A percentile compares a stretch with the other conserved stretches of the same genome.
phyloP scores from a whole-genome alignment of 2,888 invertebrate genomes.

The Callyntrura guangdongensis region DNA sequence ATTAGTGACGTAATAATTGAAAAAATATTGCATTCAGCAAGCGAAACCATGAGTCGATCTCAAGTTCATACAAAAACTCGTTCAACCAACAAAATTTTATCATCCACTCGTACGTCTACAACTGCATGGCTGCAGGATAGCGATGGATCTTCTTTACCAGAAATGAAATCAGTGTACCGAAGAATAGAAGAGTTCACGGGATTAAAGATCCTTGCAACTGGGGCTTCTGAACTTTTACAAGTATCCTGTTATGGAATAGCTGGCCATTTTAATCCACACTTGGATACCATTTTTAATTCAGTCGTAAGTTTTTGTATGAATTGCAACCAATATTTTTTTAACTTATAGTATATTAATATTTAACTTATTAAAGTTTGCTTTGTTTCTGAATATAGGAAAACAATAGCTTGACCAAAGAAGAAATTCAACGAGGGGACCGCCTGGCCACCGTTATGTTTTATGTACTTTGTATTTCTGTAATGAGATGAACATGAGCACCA shows the following conservation, averaged over 20 bases:
- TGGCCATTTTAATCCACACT: constrained; percentile 87
- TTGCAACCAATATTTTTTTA: no score
- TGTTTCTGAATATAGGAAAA: constrained; percentile 20
- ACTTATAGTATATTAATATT: background rate
- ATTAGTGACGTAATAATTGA: constrained; percentile 84
- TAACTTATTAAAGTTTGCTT: background rate
- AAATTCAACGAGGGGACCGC: constrained; percentile 79
- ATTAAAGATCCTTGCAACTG: constrained; percentile 83
- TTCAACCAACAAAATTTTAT: constrained; percentile 81
- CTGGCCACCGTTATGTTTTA: constrained; percentile 83
- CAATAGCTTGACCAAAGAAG: constrained; percentile 5
- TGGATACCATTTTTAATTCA: constrained; percentile 85
- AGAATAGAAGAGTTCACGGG: constrained; percentile 85
- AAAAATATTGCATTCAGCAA: constrained; percentile 83
- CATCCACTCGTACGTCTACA: constrained; percentile 85
- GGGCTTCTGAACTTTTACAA: constrained; percentile 85
- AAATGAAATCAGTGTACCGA: constrained; percentile 82
- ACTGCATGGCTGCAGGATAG: constrained; percentile 85
- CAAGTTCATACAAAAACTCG: constrained; percentile 82
- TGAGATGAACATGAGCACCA: no score
- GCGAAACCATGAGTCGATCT: constrained; percentile 85
- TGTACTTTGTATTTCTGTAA: constrained; percentile 46
- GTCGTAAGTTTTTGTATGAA: constrained; percentile 60
- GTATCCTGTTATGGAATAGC: constrained; percentile 87
- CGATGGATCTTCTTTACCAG: constrained; percentile 81